Percentiles rank a stretch among this genome's conserved stretches.
phyloP scores from a whole-genome alignment of 2,888 invertebrate species.

The Escarpia spicata region DNA sequence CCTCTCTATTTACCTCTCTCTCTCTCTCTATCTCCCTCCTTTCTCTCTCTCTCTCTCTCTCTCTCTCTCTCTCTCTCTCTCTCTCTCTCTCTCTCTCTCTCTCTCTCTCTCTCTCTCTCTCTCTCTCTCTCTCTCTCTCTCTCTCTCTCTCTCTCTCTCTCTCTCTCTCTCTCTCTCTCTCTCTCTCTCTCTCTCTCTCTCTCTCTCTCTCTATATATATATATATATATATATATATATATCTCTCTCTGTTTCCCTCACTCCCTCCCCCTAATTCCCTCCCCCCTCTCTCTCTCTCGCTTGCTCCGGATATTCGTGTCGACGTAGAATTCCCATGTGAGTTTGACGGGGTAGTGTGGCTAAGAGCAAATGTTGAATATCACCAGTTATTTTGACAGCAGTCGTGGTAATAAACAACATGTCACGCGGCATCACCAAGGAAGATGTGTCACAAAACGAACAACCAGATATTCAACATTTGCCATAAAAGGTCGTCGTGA shows the following conservation, averaged over 20 bases:
- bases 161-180: constrained; percentile 26
- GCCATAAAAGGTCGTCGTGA: no score
- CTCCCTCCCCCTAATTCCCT: no score
- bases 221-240: no score
- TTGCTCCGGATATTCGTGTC: no score
- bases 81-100: constrained; percentile 24
- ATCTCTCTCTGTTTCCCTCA: neutral
- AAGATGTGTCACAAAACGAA: no score
- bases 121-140: constrained; percentile 28
- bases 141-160: constrained; percentile 30
- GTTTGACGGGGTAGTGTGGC: neutral
- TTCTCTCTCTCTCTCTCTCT: no score
- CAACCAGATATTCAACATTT: no score
- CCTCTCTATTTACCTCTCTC: no score
- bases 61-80: constrained; percentile 23
- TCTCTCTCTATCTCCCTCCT: no score
- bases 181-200: constrained; percentile 27
- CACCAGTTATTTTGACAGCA: neutral
- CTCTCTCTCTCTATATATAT: neutral
- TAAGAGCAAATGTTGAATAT: neutral
- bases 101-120: constrained; percentile 29
- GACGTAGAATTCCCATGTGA: neutral
- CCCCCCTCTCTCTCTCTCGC: no score
- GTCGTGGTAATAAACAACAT: neutral
- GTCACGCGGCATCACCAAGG: no score